Conservation (phyloP, 2,888 invertebrate species). For the Lycophotia porphyrea region DNA sequence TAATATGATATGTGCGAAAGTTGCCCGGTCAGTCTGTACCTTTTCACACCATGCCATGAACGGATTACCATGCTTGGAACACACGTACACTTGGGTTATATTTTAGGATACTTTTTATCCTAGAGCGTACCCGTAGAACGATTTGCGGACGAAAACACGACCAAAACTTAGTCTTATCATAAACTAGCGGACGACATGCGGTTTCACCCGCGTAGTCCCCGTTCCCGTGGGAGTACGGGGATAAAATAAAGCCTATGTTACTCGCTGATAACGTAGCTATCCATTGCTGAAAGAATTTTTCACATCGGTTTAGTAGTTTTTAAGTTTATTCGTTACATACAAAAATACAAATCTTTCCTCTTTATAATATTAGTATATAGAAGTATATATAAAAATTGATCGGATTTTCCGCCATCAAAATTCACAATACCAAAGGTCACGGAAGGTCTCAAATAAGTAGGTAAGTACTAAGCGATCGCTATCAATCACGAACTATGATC, state of each 20-base stretch:
- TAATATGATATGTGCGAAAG: not conserved
- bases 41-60: not conserved
- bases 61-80: not conserved
- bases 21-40: not conserved
- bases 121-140: too few relatives aligned
- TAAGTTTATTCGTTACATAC: too few relatives aligned
- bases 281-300: too few relatives aligned
- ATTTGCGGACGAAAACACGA: not conserved
- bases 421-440: constrained; percentile 35
- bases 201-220: too few relatives aligned
- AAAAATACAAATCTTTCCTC: too few relatives aligned
- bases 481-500: constrained; percentile 68
- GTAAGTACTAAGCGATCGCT: constrained; percentile 43
- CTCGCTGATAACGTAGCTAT: too few relatives aligned
- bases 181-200: too few relatives aligned
- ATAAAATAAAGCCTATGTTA: too few relatives aligned
- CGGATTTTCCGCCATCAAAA: constrained; percentile 44
- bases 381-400: too few relatives aligned
- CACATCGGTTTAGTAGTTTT: too few relatives aligned
- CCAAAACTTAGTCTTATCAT: not conserved
- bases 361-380: too few relatives aligned
- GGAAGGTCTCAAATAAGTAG: constrained; percentile 35
- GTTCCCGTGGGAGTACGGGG: too few relatives aligned
- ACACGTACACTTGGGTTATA: not conserved
- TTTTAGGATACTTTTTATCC: not conserved